A percentile compares a stretch with the other conserved stretches of the same genome.
Conservation (phyloP, 2,888 invertebrate genomes). For the Linnaemya vulpina region DNA sequence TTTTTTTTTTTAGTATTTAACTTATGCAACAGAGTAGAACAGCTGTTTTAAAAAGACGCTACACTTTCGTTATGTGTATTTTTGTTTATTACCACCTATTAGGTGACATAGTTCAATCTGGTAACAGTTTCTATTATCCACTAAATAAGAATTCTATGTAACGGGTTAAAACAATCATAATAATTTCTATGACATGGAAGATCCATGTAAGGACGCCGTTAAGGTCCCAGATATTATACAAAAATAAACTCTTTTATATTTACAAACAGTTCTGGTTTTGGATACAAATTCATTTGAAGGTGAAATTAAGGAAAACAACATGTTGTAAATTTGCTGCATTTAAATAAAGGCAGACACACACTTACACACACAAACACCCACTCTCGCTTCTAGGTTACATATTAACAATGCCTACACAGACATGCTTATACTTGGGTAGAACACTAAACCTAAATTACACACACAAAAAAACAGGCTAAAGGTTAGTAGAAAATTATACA, state of each 20-base stretch:
- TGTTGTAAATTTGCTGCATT: background rate
- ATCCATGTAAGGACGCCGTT: background rate
- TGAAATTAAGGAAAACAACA: slow-evolving; percentile 11
- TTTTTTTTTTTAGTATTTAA: no score
- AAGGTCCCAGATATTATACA: background rate
- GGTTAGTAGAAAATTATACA: slow-evolving; percentile 43
- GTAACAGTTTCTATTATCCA: no score
- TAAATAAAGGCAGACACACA: background rate
- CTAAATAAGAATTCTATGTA: background rate
- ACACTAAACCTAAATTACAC: slow-evolving; percentile 48
- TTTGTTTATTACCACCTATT: no score
- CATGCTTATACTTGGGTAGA: background rate
- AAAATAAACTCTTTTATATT: background rate
- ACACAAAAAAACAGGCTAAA: slow-evolving; percentile 39
- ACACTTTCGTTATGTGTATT: no score
- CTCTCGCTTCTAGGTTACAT: background rate
- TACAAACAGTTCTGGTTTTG: background rate
- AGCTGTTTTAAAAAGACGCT: no score
- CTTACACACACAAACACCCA: background rate
- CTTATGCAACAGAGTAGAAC: no score
- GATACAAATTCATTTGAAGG: background rate
- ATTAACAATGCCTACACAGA: background rate
- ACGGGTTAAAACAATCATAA: slow-evolving; percentile 4
- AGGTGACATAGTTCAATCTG: no score
- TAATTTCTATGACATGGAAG: slow-evolving; percentile 6